Base-by-base conservation (phyloP, 1,140 invertebrate species). In the Sarcophaga peregrina region DNA sequence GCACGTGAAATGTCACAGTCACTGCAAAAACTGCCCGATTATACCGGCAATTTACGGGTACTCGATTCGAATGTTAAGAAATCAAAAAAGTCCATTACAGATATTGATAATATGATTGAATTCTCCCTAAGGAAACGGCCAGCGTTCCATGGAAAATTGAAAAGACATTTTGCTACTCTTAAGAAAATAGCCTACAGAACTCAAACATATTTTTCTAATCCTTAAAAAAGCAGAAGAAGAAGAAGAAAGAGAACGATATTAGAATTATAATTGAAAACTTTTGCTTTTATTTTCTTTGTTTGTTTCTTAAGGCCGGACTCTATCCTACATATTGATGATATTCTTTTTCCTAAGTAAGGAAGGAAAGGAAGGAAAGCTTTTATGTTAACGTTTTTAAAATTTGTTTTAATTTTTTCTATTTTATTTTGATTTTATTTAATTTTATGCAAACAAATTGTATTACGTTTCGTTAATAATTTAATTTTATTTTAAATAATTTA, bases 41-140 rank as follows among this genome's bases (percentile, higher is more conserved):
- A 88, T 78, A 82, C 85, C 8, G 82, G 83, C 6, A 88, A 90
- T 83, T 78, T 90, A 37, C 85, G 88, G 5, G 86, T 90, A 75
- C 85, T 90, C 3, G 89, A 85, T 58, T 85, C 88, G 15, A 88
- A 90, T 82, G 86, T 90, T 3, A 87, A 88, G 5, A 90, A 90
- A 81, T 89, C 89, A 3, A 90, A 90, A 80, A 73, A 86, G 37
- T 87, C 54, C 45, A 86, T 90, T 73, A 85, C 85, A 62, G 90
- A 90, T 86, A 82, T 87, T 78, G 87, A 90, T 82, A 90, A 90
- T 84, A 87, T 87, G 85, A 87, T 90, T 45, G 90, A 90, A 83
- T 89, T 90, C 76, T 87, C 87, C 80, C 82, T 90, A 15, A 78
- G 20, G 20, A 90, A 88, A 75, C 86, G 87, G 8, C 82, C 82